A percentile compares a stretch with the other conserved stretches of the same genome.
These are phyloP conservation scores for Mesitornis unicolor DNA, from an alignment of 2,113 vertebrate genomes.

Conservation along the genomic window DNA sequence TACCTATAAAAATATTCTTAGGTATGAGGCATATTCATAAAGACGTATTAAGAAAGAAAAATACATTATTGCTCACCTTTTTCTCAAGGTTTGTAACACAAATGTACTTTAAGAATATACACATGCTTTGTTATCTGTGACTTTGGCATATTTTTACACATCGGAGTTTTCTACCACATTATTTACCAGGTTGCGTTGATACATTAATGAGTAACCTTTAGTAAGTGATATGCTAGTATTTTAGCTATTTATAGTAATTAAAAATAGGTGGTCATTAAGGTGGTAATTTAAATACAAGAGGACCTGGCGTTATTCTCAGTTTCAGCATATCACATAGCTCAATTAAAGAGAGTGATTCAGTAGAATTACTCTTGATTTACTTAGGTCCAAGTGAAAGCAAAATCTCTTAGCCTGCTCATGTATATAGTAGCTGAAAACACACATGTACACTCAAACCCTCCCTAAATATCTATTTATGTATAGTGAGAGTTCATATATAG, in stretches of 20 bases:
- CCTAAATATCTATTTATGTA: not conserved
- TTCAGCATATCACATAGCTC: not conserved
- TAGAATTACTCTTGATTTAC: not conserved
- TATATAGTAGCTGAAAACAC: not conserved
- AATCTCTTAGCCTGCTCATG: not conserved
- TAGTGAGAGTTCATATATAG: not conserved
- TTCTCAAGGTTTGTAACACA: not conserved
- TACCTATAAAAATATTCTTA: not conserved
- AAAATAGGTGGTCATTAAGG: not conserved
- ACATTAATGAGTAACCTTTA: not conserved
- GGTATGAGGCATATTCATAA: not conserved
- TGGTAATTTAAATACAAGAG: not conserved
- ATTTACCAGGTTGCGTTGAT: not conserved
- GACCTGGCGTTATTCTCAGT: not conserved
- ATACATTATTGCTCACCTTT: not conserved
- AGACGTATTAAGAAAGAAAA: not conserved
- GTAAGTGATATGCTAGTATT: not conserved
- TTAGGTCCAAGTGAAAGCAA: not conserved
- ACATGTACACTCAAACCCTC: not conserved
- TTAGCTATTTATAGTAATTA: constrained; percentile 1
- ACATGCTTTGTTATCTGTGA: not conserved
- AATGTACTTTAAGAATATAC: not conserved
- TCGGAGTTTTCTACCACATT: not conserved
- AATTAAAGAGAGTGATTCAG: not conserved
- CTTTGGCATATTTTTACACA: not conserved